Conservation (phyloP, 2,888 invertebrate species). For the Ametastegia equiseti region DNA sequence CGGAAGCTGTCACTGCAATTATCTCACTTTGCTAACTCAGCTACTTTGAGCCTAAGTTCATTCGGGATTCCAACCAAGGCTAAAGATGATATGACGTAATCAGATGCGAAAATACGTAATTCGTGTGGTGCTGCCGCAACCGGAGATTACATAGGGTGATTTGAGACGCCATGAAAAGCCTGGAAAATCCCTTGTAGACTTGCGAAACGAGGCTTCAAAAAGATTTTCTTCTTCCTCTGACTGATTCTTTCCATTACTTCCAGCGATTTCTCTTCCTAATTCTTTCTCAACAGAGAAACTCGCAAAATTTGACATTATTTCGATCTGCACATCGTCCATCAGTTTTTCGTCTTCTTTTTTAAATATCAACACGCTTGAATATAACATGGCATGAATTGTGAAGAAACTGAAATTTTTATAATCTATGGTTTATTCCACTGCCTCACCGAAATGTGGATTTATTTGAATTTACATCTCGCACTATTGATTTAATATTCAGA, state of each 20-base stretch:
- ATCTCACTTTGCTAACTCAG: conserved; percentile 38
- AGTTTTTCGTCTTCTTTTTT: not conserved
- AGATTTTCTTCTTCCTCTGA: not conserved
- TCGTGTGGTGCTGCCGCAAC: not conserved
- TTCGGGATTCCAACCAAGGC: conserved; percentile 5
- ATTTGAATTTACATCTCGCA: conserved; percentile 5
- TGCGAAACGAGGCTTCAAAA: not conserved
- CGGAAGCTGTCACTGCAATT: conserved; percentile 35
- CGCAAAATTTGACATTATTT: not conserved
- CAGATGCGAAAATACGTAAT: not conserved
- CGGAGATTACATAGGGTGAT: not conserved
- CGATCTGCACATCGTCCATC: not conserved
- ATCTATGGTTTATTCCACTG: not conserved
- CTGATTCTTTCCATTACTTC: not conserved
- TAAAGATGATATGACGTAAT: conserved; percentile 42
- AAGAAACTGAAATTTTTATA: not conserved
- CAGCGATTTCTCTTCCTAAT: not conserved
- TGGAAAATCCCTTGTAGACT: not conserved
- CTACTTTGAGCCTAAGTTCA: conserved; percentile 39
- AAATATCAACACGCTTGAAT: no score
- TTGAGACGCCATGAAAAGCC: not conserved
- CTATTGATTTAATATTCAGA: conserved; percentile 4
- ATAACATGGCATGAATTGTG: no score
- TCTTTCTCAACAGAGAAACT: not conserved
- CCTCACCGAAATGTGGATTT: not conserved